Conservation (phyloP, 30 jellyfish, hydroid and myxozoan species). For the Hydractinia symbiolongicarpus region DNA sequence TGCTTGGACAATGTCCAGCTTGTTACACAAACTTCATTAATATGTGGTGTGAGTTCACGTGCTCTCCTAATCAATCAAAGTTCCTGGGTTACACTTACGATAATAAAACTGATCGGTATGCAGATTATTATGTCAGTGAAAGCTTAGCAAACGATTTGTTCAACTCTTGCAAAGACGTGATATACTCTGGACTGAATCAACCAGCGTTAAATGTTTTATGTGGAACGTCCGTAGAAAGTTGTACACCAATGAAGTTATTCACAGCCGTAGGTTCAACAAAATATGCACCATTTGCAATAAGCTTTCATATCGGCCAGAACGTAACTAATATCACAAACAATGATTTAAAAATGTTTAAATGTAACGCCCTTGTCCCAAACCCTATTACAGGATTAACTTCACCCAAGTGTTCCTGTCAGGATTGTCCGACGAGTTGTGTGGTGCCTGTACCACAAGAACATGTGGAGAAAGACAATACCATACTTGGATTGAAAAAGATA, state of each 20-base stretch:
- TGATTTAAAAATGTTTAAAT: constrained; percentile 30
- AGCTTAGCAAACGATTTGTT: constrained; percentile 66
- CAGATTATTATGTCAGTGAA: constrained; percentile 46
- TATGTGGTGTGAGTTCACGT: constrained; percentile 77
- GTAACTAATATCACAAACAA: constrained; percentile 35
- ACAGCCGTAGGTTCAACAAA: constrained; percentile 49
- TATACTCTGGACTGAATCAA: constrained; percentile 57
- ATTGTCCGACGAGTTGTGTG: constrained; percentile 53
- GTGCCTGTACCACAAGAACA: constrained; percentile 60
- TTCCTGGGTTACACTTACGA: constrained; percentile 1
- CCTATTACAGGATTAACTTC: constrained; percentile 39
- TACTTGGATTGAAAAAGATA: constrained; percentile 34
- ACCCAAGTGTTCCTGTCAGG: constrained; percentile 78
- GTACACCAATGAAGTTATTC: constrained; percentile 69
- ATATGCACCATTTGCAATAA: constrained; percentile 75
- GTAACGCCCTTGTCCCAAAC: constrained; percentile 58
- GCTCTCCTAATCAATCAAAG: constrained; percentile 59
- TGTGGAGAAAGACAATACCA: constrained; percentile 3
- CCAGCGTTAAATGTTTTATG: constrained; percentile 72
- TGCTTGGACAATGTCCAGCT: constrained; percentile 73
- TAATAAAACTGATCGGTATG: constrained; percentile 12
- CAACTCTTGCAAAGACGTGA: constrained; percentile 70
- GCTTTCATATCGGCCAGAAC: constrained; percentile 17
- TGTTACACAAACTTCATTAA: constrained; percentile 55
- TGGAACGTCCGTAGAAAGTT: constrained; percentile 62